Evolutionary conservation across 2,888 invertebrate species (phyloP).

Genomic region (Allolobophora icterica): DNA sequence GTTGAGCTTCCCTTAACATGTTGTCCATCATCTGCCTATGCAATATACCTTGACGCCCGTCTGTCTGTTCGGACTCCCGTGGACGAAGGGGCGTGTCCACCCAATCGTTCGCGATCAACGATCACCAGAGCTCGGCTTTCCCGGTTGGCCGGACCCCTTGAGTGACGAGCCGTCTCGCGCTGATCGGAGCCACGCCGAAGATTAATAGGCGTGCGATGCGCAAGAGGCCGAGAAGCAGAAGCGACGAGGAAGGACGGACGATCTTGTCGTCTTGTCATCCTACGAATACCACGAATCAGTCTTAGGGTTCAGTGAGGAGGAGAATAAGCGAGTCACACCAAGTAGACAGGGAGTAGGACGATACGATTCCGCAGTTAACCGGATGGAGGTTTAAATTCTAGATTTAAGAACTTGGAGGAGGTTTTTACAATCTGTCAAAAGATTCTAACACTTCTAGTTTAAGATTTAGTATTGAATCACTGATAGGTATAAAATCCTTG

Average conservation of each 20-base stretch:
- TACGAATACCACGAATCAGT: neutral
- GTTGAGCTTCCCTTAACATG: neutral
- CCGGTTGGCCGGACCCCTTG: neutral
- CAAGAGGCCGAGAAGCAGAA: neutral
- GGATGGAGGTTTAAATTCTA: too few species aligned
- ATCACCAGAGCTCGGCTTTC: neutral
- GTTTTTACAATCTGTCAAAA: neutral
- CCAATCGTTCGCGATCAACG: slow-evolving; percentile 8
- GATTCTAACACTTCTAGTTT: neutral
- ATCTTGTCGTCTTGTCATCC: neutral
- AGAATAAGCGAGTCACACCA: neutral
- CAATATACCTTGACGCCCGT: neutral
- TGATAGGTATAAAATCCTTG: neutral
- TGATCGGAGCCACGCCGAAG: neutral
- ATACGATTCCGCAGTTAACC: too few species aligned
- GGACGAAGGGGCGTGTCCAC: slow-evolving; percentile 1
- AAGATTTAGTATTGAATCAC: neutral
- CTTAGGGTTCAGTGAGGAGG: neutral
- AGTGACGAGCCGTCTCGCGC: neutral
- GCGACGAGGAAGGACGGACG: neutral
- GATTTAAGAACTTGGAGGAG: too few species aligned
- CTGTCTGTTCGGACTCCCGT: neutral
- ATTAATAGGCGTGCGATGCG: slow-evolving; percentile 17
- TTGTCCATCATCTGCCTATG: neutral
- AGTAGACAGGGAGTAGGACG: neutral